Conservation (phyloP, 2,797 vertebrate species). For the Anomalospiza imberbis region DNA sequence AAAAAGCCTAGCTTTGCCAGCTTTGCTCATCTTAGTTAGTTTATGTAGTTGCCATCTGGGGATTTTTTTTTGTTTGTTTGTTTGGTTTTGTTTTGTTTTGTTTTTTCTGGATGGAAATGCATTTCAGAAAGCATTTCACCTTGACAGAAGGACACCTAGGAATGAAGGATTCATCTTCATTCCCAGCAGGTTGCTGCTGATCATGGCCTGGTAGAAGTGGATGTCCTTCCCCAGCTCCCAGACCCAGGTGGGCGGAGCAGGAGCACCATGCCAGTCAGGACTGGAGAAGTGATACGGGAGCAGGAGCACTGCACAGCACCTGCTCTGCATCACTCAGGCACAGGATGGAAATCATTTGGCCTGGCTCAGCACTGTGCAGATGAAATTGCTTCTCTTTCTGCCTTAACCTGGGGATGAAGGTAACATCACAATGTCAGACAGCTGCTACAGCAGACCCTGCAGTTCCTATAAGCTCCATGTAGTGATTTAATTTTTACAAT, state of each 20-base stretch:
- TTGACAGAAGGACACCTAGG: not conserved
- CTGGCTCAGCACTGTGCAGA: not conserved
- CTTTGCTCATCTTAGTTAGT: not conserved
- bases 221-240: not conserved
- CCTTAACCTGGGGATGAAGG: not conserved
- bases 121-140: not conserved
- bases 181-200: not conserved
- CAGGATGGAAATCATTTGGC: not conserved
- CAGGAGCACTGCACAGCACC: not conserved
- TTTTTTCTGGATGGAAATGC: not conserved
- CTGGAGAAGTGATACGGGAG: fast-evolving
- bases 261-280: not conserved
- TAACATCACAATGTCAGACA: not conserved
- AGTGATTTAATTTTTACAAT: conserved; percentile 9
- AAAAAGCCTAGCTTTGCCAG: not conserved
- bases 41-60: not conserved
- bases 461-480: not conserved
- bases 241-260: fast-evolving
- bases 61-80: fast-evolving
- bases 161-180: not conserved
- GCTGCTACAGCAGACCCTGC: not conserved
- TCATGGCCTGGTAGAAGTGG: not conserved
- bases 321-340: not conserved
- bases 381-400: not conserved
- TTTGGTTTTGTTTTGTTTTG: not conserved